Base-by-base conservation (phyloP, 35 echinoderm and acorn worm species). In the Acanthaster planci region DNA sequence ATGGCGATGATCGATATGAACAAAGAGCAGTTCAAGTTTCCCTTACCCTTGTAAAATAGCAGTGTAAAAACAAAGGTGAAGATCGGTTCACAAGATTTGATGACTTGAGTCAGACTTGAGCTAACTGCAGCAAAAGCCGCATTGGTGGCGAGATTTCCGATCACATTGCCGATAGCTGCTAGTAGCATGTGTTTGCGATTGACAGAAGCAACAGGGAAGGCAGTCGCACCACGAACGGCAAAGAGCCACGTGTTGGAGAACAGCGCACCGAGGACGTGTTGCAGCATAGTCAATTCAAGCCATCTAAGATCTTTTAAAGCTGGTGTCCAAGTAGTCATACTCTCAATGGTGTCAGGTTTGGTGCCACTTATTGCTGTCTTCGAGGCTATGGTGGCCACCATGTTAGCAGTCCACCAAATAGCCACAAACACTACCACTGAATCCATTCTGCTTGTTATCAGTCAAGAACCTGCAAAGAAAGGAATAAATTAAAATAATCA, bases 71-170 rank as follows among this genome's bases (percentile, higher is more conserved):
- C 64, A 26, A 72, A 35, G 64, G 64, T 72, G 34, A 72, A 72
- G 34, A 72, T 72, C 8, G 64, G 64, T 23, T 72, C 64, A 34
- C 64, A 72, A 14, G 29, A 72, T 34, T 72, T 72, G 34, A 72
- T 72, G 64, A 72, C 64, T 23, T 72, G 64, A 72, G 64, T 72
- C 7, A 72, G 14, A 26, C 64, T 72, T 26, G 64, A 72, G 23
- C n/a, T 72, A 8, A 72, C 64, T 2, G 64, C 64, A 31, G 64
- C 64, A 23, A 35, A 72, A 72, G 64, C 22, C 23, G 64, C 64
- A 72, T 72, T 72, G 2, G 64, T 72, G 8, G 64, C 64, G 21
- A 72, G 2, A 34, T 72, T 72, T 8, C 64, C 64, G 7, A 72
- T 10, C 14, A 34, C 64, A 26, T 72, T 72, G 7, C 64, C 64